Conservation (phyloP, 2,888 invertebrate genomes). For the Thyatira batis region DNA sequence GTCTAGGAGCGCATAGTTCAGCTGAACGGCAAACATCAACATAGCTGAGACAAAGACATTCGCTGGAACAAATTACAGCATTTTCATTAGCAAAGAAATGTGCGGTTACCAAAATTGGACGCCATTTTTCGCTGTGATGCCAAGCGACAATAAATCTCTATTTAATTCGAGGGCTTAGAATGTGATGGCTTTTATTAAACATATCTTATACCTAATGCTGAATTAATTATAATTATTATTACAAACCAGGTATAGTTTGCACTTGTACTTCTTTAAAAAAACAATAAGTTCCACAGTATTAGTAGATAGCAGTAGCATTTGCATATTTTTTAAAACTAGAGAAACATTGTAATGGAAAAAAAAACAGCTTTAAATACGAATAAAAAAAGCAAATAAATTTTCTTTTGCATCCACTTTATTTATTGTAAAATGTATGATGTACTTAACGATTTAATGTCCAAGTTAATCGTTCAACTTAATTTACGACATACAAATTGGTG, state of each 20-base stretch:
- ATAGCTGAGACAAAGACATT: constrained; percentile 31
- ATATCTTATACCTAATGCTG: neutral
- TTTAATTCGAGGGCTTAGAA: constrained; percentile 43
- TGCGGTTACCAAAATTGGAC: constrained; percentile 53
- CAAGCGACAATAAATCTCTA: constrained; percentile 32
- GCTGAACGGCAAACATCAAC: constrained; percentile 21
- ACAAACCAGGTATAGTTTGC: too few relatives aligned
- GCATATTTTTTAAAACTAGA: too few relatives aligned
- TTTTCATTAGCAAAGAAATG: constrained; percentile 63
- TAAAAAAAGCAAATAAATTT: neutral
- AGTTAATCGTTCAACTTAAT: constrained; percentile 15
- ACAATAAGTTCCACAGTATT: too few relatives aligned
- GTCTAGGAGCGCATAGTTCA: constrained; percentile 21
- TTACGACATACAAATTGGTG: constrained; percentile 35
- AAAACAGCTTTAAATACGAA: too few relatives aligned
- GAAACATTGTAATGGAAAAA: too few relatives aligned
- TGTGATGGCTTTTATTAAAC: constrained; percentile 19
- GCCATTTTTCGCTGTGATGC: constrained; percentile 47
- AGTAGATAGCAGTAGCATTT: too few relatives aligned
- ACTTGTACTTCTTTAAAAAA: too few relatives aligned
- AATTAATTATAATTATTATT: too few relatives aligned
- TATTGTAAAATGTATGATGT: neutral
- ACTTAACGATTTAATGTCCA: neutral
- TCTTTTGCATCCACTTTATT: neutral
- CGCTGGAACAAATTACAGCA: constrained; percentile 46